These are phyloP conservation scores for Campoplex capitator DNA, from an alignment of 2,888 invertebrate genomes.

Conservation along the genomic window DNA sequence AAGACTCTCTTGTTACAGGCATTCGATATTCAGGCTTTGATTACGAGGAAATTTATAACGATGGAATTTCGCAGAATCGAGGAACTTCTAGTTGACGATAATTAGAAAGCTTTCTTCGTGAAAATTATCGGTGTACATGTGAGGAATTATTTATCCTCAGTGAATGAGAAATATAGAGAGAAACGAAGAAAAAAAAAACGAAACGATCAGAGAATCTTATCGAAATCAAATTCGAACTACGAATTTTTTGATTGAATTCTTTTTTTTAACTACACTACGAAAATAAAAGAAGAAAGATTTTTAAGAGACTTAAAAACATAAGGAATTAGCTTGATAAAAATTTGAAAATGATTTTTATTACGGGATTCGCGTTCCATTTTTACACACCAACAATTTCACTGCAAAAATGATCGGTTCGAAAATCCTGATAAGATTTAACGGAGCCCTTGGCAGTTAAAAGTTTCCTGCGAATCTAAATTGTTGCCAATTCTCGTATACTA, in stretches of 20 bases:
- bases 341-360: too few species aligned
- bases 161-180: neutral
- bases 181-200: neutral
- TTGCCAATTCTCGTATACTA: neutral
- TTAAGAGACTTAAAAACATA: too few species aligned
- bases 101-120: constrained; percentile 40
- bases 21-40: constrained; percentile 1
- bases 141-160: constrained; percentile 15
- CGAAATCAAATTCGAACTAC: neutral
- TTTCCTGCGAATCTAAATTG: neutral
- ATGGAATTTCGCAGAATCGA: neutral
- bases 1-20: neutral
- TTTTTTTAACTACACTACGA: neutral
- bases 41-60: constrained; percentile 20
- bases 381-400: neutral
- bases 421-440: neutral
- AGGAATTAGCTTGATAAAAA: neutral
- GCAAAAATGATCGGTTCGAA: neutral
- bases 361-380: neutral
- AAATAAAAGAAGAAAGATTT: too few species aligned
- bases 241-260: neutral
- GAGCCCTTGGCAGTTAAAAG: neutral
- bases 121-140: neutral
- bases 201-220: neutral
- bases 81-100: constrained; percentile 9